Evolutionary conservation across 2,888 invertebrate species (phyloP).

Genomic region (Spodoptera picta): DNA sequence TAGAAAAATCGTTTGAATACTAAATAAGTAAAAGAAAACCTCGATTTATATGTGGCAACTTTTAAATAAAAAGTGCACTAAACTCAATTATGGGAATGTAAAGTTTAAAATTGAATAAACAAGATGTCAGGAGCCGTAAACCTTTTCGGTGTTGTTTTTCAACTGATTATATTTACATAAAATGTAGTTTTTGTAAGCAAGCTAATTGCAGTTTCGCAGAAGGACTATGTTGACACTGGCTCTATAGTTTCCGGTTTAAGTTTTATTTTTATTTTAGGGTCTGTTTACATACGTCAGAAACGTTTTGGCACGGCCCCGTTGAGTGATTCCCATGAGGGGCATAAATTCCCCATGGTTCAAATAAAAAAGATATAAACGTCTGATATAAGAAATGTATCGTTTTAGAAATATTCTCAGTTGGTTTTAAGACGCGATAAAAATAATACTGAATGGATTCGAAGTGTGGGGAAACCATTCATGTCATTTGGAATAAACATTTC

Average conservation of each 20-base stretch:
- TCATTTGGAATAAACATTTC: constrained; percentile 42
- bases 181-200: constrained; percentile 49
- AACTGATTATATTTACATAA: constrained; percentile 51
- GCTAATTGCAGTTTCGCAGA: constrained; percentile 80
- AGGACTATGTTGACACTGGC: constrained; percentile 78
- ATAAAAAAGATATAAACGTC: constrained; percentile 58
- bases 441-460: constrained; percentile 48
- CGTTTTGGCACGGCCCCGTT: constrained; percentile 69
- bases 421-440: constrained; percentile 55
- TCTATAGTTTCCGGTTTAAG: constrained; percentile 74
- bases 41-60: constrained; percentile 22
- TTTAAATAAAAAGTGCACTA: constrained; percentile 29
- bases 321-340: constrained; percentile 65
- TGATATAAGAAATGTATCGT: constrained; percentile 47
- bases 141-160: constrained; percentile 46
- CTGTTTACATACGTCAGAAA: constrained; percentile 69
- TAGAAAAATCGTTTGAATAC: constrained; percentile 11
- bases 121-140: constrained; percentile 31
- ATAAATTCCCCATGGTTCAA: constrained; percentile 63
- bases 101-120: constrained; percentile 38
- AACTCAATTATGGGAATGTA: constrained; percentile 18
- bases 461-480: constrained; percentile 29
- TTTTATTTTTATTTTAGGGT: constrained; percentile 64
- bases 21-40: constrained; percentile 19
- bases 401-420: constrained; percentile 43